These are phyloP conservation scores for Perca schrenkii DNA, from an alignment of 2,113 vertebrate species.

Conservation along the genomic window DNA sequence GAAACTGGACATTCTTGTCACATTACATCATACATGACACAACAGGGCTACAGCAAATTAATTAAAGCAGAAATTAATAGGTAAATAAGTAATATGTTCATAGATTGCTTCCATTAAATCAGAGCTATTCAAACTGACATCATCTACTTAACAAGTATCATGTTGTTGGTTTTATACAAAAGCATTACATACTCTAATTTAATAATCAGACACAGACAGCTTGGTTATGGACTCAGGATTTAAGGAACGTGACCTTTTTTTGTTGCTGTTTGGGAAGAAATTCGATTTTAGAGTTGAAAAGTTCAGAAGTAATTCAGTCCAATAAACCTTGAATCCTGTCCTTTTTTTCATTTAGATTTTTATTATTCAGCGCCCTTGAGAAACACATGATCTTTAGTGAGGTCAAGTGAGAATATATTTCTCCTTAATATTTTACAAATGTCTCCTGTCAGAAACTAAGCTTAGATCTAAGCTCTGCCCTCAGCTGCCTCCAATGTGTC, in stretches of 20 bases:
- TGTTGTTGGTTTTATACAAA: slow-evolving; percentile 21
- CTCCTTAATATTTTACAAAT: slow-evolving; percentile 44
- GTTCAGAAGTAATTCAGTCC: slow-evolving; percentile 31
- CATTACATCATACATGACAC: slow-evolving; percentile 20
- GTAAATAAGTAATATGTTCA: not conserved
- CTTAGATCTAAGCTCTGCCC: slow-evolving; percentile 35
- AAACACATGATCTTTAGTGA: slow-evolving; percentile 19
- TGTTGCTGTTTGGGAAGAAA: slow-evolving; percentile 17
- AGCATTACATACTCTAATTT: slow-evolving; percentile 42
- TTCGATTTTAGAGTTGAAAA: slow-evolving; percentile 36
- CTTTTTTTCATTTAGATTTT: slow-evolving; percentile 12
- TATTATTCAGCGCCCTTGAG: not conserved
- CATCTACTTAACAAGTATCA: slow-evolving; percentile 7
- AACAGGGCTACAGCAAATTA: slow-evolving; percentile 21
- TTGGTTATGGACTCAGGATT: not conserved
- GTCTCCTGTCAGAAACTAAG: slow-evolving; percentile 47
- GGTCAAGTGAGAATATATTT: slow-evolving; percentile 36
- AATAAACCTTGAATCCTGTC: slow-evolving; percentile 1
- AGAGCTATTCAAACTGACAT: slow-evolving; percentile 17
- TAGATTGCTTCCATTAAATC: slow-evolving; percentile 10
- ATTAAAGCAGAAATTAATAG: slow-evolving; percentile 17
- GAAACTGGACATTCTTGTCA: slow-evolving; percentile 10
- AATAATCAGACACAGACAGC: slow-evolving; percentile 41
- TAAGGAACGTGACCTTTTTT: slow-evolving; percentile 13
- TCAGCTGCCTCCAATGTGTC: slow-evolving; percentile 59